Evolutionary conservation across 2,888 invertebrate species (phyloP).

Genomic region (Diarsia dahlii): DNA sequence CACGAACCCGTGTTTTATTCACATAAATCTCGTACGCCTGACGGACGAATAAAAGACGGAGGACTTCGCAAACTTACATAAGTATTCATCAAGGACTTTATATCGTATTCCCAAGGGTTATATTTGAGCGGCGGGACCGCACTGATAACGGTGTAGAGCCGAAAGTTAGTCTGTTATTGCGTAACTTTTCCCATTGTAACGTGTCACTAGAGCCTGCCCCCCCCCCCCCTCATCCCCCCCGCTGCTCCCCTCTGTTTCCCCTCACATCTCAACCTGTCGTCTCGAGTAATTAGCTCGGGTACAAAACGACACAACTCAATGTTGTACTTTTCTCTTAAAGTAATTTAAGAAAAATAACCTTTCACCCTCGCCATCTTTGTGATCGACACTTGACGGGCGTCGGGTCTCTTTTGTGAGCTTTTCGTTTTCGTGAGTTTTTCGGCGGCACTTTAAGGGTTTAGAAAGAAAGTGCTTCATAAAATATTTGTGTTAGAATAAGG

Average conservation of each 20-base stretch:
- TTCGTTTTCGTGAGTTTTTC: constrained; percentile 4
- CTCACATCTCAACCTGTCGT: constrained; percentile 60
- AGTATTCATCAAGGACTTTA: constrained; percentile 61
- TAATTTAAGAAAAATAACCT: constrained; percentile 73
- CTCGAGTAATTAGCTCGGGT: constrained; percentile 76
- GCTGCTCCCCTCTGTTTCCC: constrained; percentile 28
- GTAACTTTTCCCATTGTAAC: constrained; percentile 84
- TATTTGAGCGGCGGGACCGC: constrained; percentile 62
- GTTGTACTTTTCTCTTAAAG: constrained; percentile 70
- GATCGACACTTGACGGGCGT: constrained; percentile 32
- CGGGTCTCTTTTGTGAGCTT: constrained; percentile 18
- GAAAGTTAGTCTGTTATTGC: constrained; percentile 81
- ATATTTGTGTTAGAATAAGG: background rate
- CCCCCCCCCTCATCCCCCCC: constrained; percentile 22
- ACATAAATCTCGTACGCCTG: constrained; percentile 78
- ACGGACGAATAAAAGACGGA: constrained; percentile 75
- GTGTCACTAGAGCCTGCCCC: constrained; percentile 71
- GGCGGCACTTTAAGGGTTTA: too few species aligned
- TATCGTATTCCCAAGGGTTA: constrained; percentile 65
- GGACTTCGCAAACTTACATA: constrained; percentile 61
- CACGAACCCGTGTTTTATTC: constrained; percentile 69
- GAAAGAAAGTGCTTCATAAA: background rate
- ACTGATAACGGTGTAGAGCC: constrained; percentile 64
- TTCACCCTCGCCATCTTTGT: constrained; percentile 43
- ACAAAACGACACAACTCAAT: constrained; percentile 64